A percentile compares a stretch with the other conserved stretches of the same genome.
Evolutionary conservation across 64 coral and sea anemone species (phyloP).

Genomic region (Astreopora myriophthalma): DNA sequence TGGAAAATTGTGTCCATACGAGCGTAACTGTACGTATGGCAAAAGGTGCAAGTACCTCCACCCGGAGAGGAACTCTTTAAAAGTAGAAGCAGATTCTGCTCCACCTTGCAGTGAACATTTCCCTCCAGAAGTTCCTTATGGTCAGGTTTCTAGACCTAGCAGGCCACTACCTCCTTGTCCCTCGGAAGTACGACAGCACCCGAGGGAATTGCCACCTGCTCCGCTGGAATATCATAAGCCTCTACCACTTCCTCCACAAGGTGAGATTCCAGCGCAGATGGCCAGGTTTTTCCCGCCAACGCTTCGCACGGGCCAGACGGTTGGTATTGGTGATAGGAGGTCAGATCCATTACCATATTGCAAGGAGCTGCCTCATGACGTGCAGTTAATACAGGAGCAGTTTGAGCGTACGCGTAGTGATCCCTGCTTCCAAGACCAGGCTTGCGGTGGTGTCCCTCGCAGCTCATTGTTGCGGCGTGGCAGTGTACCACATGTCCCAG

Average conservation of each 20-base stretch:
- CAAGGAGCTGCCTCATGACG: constrained; percentile 46
- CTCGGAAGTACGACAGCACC: background rate
- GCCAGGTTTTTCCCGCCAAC: constrained; percentile 78
- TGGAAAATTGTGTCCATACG: constrained; percentile 90
- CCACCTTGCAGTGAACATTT: background rate
- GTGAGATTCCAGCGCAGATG: constrained; percentile 74
- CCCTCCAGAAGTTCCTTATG: constrained; percentile 81
- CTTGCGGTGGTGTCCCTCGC: constrained; percentile 15
- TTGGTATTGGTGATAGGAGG: constrained; percentile 20
- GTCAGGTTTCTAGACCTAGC: constrained; percentile 41
- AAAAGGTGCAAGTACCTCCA: constrained; percentile 91
- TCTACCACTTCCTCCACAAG: constrained; percentile 80
- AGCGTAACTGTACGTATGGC: constrained; percentile 87
- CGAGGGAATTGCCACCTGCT: constrained; percentile 36
- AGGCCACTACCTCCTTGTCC: constrained; percentile 14
- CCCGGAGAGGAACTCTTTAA: constrained; percentile 82
- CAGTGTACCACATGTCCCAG: constrained; percentile 62
- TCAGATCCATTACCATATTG: constrained; percentile 72
- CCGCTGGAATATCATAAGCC: constrained; percentile 59
- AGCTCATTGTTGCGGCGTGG: constrained; percentile 11
- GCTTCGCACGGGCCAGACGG: constrained; percentile 49
- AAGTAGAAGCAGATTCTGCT: constrained; percentile 57
- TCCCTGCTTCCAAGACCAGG: constrained; percentile 42
- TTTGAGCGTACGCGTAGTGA: constrained; percentile 64
- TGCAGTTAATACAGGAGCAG: constrained; percentile 37